These are phyloP conservation scores for Phoebastria nigripes DNA, from an alignment of 2,797 vertebrate genomes.

Conservation along the genomic window DNA sequence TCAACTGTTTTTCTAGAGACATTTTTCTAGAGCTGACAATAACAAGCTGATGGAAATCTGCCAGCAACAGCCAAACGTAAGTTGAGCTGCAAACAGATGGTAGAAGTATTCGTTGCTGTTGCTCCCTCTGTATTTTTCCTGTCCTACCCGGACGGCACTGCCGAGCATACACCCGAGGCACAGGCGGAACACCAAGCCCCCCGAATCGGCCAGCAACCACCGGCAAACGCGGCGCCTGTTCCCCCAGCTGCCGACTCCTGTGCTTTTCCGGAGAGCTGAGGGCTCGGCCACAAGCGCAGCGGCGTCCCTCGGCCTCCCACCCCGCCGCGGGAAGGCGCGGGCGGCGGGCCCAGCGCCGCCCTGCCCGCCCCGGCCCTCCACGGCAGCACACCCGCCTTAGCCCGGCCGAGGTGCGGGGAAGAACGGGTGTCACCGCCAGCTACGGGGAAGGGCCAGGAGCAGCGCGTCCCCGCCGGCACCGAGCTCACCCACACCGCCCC, in stretches of 20 bases:
- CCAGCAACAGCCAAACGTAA: neutral
- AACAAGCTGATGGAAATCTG: neutral
- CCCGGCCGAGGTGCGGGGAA: neutral
- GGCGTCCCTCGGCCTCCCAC: too few relatives aligned
- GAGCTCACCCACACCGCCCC: neutral
- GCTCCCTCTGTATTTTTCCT: accelerated
- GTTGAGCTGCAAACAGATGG: accelerated
- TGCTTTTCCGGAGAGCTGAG: neutral
- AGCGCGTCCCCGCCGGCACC: neutral
- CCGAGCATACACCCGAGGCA: neutral
- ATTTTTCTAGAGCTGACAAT: neutral
- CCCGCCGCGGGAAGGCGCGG: neutral
- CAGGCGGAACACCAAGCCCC: neutral
- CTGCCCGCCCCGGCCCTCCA: neutral
- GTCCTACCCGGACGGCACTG: neutral
- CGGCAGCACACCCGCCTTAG: neutral
- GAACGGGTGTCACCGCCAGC: neutral
- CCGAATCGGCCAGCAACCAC: neutral
- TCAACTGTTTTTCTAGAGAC: accelerated
- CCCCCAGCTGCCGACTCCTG: neutral
- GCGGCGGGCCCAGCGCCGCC: neutral
- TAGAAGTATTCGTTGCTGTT: accelerated
- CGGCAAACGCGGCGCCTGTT: neutral
- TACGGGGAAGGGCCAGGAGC: neutral
- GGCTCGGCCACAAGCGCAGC: neutral